Evolutionary conservation across 2,888 invertebrate genomes (phyloP), one percentile per base, ranked within the genome.

Genomic region (Chrysomela aeneicollis): DNA sequence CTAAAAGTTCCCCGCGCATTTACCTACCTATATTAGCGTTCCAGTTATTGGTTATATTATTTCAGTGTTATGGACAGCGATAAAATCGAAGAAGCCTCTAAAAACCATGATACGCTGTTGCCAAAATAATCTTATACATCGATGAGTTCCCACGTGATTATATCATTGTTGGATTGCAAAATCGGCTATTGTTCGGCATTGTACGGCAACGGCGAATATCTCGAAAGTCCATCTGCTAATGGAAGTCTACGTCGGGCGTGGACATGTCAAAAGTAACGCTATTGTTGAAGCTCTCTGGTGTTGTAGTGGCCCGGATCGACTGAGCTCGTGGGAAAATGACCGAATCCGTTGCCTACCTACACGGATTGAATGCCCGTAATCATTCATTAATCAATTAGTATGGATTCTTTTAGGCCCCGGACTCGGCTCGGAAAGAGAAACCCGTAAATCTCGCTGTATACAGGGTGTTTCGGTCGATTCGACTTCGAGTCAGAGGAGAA

Each of bases 201-300:
- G n/a, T n/a, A 65, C 46, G 35, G 53, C 21, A 35, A 62, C n/a
- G n/a, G n/a, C n/a, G n/a, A 55, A 61, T 65, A 67, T 63, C 64
- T 64, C 55, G 59, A 59, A 60, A 53, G 58, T 59, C 58, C 51
- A 66, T 69, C 66, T 70, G 72, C 73, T 75, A 75, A 75, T 76
- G 76, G 75, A 74, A 73, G 72, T 67, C 64, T 67, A 60, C 66
- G 62, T 71, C 74, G 77, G 79, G 79, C 79, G 79, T 76, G 76
- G 77, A 78, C 69, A 76, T 77, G 79, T 79, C 79, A 79, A 78
- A 78, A 78, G 75, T 73, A 72, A 67, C 67, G 71, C 70, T 70
- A 74, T 76, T 76, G 74, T 75, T 73, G 60, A 61, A 63, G 63
- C 64, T 65, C 59, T 71, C 70, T 67, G 60, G 67, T 69, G 69